Conservation (phyloP, 2,113 vertebrate genomes). For the Eptesicus fuscus region DNA sequence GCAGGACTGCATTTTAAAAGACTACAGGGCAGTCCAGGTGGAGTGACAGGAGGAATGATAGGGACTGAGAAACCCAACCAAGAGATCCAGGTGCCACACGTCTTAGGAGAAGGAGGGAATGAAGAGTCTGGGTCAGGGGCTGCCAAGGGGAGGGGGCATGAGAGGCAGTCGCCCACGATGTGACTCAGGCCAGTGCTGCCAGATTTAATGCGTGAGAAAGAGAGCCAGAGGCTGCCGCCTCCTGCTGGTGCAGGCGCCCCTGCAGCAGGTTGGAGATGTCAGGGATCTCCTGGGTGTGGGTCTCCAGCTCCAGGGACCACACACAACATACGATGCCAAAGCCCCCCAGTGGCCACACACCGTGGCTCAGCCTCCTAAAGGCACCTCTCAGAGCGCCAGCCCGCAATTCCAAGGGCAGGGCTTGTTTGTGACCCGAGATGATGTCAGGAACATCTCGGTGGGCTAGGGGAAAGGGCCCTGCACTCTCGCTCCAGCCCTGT, state of each 20-base stretch:
- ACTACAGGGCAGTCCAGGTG: not conserved
- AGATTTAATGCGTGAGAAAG: not conserved
- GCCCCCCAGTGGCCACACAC: not conserved
- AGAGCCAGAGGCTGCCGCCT: not conserved
- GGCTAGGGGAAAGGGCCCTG: not conserved
- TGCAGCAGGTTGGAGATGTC: not conserved
- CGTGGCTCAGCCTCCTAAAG: not conserved
- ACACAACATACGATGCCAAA: not conserved
- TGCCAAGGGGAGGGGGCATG: not conserved
- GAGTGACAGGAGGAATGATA: not conserved
- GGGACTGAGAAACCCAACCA: not conserved
- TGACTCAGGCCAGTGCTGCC: not conserved
- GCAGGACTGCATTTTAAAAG: not conserved
- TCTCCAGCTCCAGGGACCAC: not conserved
- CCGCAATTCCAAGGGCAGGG: not conserved
- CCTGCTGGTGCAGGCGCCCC: not conserved
- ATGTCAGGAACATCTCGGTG: not conserved
- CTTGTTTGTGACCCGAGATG: not conserved
- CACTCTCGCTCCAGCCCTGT: not conserved
- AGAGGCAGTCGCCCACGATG: not conserved
- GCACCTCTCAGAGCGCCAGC: not conserved
- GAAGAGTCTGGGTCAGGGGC: not conserved
- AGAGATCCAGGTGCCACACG: not conserved
- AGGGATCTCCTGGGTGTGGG: not conserved
- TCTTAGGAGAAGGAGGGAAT: not conserved